Conservation (phyloP, 1,140 invertebrate species). For the Papilio polyxenes region DNA sequence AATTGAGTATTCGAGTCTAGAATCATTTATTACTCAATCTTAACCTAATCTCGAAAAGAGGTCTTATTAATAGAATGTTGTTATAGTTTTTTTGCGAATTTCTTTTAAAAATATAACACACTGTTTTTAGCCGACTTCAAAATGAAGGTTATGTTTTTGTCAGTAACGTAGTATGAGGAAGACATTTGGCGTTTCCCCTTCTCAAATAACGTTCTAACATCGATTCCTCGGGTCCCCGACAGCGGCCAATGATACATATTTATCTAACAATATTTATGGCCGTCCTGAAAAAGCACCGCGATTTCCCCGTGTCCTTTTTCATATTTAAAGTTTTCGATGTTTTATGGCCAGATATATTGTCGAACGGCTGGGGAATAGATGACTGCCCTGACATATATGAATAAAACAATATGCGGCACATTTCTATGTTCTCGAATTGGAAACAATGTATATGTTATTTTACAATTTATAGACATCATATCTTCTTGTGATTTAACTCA, state of each 20-base stretch:
- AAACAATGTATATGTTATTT: not conserved
- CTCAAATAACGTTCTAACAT: constrained; percentile 44
- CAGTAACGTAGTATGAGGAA: not conserved
- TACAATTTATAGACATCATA: constrained; percentile 4
- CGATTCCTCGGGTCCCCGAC: constrained; percentile 56
- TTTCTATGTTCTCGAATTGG: constrained; percentile 39
- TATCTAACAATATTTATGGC: constrained; percentile 77
- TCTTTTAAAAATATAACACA: constrained; percentile 32
- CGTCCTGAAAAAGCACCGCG: constrained; percentile 60
- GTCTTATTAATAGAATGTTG: no score
- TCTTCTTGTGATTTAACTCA: not conserved
- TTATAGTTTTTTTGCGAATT: no score
- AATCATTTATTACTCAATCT: no score
- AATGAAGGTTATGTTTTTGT: no score
- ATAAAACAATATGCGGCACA: constrained; percentile 51
- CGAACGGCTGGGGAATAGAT: constrained; percentile 54
- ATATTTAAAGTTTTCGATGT: constrained; percentile 74
- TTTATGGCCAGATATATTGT: constrained; percentile 62
- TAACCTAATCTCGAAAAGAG: no score
- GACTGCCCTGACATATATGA: constrained; percentile 45
- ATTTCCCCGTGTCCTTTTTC: constrained; percentile 67
- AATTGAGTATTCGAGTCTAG: not conserved
- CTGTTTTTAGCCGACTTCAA: no score
- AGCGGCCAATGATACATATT: constrained; percentile 75
- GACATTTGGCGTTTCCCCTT: constrained; percentile 41